Base-by-base conservation (phyloP, 1,140 invertebrate species). In the Camponotus pennsylvanicus region DNA sequence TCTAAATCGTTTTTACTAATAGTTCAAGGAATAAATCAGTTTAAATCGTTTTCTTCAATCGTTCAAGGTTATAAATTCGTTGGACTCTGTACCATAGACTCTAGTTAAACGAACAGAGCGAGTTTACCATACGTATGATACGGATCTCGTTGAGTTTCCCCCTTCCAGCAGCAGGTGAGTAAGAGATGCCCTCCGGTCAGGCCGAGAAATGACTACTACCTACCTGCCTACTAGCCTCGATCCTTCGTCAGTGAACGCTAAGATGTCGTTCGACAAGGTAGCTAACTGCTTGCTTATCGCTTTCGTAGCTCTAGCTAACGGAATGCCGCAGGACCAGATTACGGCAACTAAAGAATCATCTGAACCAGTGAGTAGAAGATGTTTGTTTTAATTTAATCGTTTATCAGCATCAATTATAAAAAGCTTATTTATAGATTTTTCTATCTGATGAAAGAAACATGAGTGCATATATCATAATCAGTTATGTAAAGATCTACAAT, bases 211-310 rank as follows among this genome's bases (percentile, higher is more conserved):
- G 79, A 64, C 40, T 77, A 27, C 49, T 21, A 27, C 27, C 27
- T 85, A 71, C 69, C 40, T 83, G 59, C 37, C 7, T 67, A 45
- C 21, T 52, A 15, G 34, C 1, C 73, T 55, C 63, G n/a, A 45
- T 67, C n/a, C 21, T 63, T 37, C 9, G 15, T 59, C 89, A 94
- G 93, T 94, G 89, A 91, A 90, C 57, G 71, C 78, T 88, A 93
- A 92, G 93, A 94, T 94, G 93, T 90, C 93, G 93, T 90, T 75
- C 69, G 59, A 87, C 85, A 76, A 90, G 78, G 91, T 92, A 63
- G 79, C 85, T 76, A 75, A 90, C 15, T 67, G 88, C 52, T 73
- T 91, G 27, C 57, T 89, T 55, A 78, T 90, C 45, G 83, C 87
- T 88, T 88, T 80, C 15, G 3, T 88, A 61, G 32, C 82, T 66